Evolutionary conservation across 2,797 vertebrate species (phyloP).

Genomic region (Selene dorsalis): DNA sequence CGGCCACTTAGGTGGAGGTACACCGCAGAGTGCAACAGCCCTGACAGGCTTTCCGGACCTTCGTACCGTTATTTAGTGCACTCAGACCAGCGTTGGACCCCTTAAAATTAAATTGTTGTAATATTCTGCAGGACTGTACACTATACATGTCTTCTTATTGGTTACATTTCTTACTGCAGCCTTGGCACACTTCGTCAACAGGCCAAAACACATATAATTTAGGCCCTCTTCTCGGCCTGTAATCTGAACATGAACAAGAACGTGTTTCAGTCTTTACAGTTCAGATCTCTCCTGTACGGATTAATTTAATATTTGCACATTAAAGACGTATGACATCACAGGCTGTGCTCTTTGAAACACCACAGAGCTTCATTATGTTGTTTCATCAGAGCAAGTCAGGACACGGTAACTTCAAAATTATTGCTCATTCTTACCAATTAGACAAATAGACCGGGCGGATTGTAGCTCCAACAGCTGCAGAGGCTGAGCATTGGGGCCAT

Average conservation of each 20-base stretch:
- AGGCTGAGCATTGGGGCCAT: too few relatives aligned
- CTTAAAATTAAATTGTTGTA: conserved; percentile 6
- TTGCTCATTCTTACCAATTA: conserved; percentile 25
- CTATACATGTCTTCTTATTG: neutral
- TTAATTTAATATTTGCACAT: neutral
- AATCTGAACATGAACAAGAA: neutral
- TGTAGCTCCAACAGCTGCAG: conserved; percentile 21
- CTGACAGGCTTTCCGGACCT: conserved; percentile 72
- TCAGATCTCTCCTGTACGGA: too few relatives aligned
- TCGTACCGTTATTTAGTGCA: conserved; percentile 57
- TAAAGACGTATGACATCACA: neutral
- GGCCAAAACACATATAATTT: too few relatives aligned
- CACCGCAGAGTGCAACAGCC: conserved; percentile 70
- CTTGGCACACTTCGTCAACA: neutral
- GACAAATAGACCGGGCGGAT: conserved; percentile 6
- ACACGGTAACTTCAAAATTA: conserved; percentile 4
- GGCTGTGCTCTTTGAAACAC: neutral
- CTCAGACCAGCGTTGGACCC: conserved; percentile 22
- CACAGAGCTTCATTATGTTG: neutral
- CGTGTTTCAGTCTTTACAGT: neutral
- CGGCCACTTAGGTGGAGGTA: conserved; percentile 82
- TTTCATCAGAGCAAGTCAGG: conserved; percentile 1
- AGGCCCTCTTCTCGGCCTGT: neutral
- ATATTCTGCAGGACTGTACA: neutral
- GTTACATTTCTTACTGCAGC: neutral